Evolutionary conservation across 2,888 invertebrate species (phyloP).

Genomic region (Uropetala carovei): DNA sequence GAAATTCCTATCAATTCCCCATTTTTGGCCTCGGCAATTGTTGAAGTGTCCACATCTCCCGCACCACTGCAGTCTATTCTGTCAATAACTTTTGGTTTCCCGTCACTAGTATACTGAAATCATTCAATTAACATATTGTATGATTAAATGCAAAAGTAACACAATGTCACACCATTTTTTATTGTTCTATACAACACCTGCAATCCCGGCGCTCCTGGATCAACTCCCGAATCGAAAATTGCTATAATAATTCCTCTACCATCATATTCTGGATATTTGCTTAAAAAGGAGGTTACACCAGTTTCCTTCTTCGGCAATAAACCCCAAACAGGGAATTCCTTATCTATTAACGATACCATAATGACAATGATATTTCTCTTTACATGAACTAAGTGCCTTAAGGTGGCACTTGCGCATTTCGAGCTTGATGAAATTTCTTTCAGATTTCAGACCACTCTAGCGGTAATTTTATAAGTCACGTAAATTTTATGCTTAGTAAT

Average conservation of each 20-base stretch:
- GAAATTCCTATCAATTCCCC: slow-evolving; percentile 86
- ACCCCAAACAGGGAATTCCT: slow-evolving; percentile 88
- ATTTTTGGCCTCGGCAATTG: slow-evolving; percentile 83
- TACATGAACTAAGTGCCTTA: slow-evolving; percentile 30
- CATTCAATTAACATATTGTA: slow-evolving; percentile 68
- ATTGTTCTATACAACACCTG: slow-evolving; percentile 80
- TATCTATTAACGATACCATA: slow-evolving; percentile 75
- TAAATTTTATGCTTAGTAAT: too few species aligned
- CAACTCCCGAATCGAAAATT: slow-evolving; percentile 98
- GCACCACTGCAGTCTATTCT: slow-evolving; percentile 97
- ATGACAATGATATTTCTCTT: slow-evolving; percentile 48
- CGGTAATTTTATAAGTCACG: background rate
- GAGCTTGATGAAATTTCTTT: slow-evolving; percentile 34
- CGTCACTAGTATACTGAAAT: slow-evolving; percentile 88
- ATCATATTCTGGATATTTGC: slow-evolving; percentile 93
- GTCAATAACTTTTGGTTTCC: slow-evolving; percentile 94
- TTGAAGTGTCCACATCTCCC: slow-evolving; percentile 96
- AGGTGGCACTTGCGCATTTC: slow-evolving; percentile 64
- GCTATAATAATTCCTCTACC: slow-evolving; percentile 95
- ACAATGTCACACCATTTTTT: slow-evolving; percentile 68
- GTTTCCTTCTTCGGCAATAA: slow-evolving; percentile 97
- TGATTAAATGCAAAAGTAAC: background rate
- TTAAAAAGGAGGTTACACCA: slow-evolving; percentile 89
- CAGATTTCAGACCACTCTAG: slow-evolving; percentile 22
- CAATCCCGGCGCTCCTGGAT: slow-evolving; percentile 96